Percentiles rank a stretch among this genome's conserved stretches.
Conservation (phyloP, 2,797 vertebrate genomes). For the Platyrinchus mystaceus region DNA sequence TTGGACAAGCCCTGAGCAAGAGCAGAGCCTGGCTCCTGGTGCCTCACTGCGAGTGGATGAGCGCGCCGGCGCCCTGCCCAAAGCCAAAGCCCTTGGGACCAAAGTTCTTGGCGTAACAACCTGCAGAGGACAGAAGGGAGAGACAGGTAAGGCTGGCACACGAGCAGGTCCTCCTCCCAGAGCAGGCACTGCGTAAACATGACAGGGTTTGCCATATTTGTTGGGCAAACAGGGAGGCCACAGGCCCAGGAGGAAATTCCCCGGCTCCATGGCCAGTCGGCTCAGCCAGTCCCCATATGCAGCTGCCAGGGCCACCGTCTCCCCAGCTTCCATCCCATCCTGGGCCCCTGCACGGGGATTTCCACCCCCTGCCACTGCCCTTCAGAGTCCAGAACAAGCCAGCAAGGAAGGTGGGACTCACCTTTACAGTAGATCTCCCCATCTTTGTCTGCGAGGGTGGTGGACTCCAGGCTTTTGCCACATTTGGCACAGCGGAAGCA, state of each 20-base stretch:
- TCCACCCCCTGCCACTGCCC: background rate
- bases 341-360: background rate
- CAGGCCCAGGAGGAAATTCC: background rate
- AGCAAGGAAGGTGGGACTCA: background rate
- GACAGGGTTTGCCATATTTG: background rate
- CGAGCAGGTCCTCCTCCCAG: fast-evolving
- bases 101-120: slow-evolving; percentile 95
- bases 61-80: slow-evolving; percentile 91
- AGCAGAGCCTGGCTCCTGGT: background rate
- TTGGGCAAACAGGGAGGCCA: background rate
- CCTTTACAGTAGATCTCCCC: slow-evolving; percentile 94
- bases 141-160: background rate
- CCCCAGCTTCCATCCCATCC: background rate
- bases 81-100: slow-evolving; percentile 97
- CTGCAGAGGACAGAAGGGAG: slow-evolving; percentile 65
- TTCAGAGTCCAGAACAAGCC: background rate
- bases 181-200: background rate
- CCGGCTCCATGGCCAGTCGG: fast-evolving
- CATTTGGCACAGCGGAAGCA: slow-evolving; percentile 93
- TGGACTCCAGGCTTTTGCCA: slow-evolving; percentile 93
- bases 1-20: background rate
- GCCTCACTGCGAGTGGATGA: slow-evolving; percentile 89
- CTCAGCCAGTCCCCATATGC: background rate
- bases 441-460: slow-evolving; percentile 92
- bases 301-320: background rate